Percentiles rank a stretch among this genome's conserved stretches.
Conservation (phyloP, 2,888 invertebrate genomes). For the Netelia inedita region DNA sequence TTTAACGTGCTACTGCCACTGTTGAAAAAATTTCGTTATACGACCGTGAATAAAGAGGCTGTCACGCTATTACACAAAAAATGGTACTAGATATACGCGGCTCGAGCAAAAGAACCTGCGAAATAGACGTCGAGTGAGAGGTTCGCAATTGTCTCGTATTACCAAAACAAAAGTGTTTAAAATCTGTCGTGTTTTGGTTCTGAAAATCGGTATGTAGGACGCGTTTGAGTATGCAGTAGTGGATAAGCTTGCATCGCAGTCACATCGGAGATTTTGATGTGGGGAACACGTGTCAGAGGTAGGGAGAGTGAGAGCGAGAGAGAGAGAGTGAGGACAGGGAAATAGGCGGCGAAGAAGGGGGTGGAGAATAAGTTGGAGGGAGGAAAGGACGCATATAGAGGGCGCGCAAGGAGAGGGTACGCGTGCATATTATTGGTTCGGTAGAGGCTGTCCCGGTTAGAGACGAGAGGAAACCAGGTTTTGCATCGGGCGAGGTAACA, state of each 20-base stretch:
- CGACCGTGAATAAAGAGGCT: background rate
- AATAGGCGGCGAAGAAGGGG: background rate
- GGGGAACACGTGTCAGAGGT: slow-evolving; percentile 50
- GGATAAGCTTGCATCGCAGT: slow-evolving; percentile 35
- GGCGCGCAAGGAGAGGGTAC: slow-evolving; percentile 9
- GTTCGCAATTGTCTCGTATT: background rate
- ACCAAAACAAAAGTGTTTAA: background rate
- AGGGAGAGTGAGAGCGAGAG: background rate
- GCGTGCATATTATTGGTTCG: slow-evolving; percentile 47
- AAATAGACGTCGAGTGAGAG: background rate
- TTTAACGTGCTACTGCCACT: background rate
- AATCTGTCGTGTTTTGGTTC: background rate
- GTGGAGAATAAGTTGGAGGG: slow-evolving; percentile 31
- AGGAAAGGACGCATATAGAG: background rate
- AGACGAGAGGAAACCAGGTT: slow-evolving; percentile 43
- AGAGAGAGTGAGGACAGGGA: background rate
- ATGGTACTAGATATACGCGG: background rate
- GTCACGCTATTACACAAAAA: background rate
- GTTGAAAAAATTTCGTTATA: background rate
- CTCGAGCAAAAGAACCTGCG: background rate
- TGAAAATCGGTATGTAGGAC: background rate
- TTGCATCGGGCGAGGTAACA: slow-evolving; percentile 57
- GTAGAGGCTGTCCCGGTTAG: slow-evolving; percentile 64
- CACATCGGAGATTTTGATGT: slow-evolving; percentile 64
- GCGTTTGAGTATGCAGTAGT: background rate